Evolutionary conservation across 2,113 vertebrate species (phyloP).

Genomic region (Dissostichus mawsoni): DNA sequence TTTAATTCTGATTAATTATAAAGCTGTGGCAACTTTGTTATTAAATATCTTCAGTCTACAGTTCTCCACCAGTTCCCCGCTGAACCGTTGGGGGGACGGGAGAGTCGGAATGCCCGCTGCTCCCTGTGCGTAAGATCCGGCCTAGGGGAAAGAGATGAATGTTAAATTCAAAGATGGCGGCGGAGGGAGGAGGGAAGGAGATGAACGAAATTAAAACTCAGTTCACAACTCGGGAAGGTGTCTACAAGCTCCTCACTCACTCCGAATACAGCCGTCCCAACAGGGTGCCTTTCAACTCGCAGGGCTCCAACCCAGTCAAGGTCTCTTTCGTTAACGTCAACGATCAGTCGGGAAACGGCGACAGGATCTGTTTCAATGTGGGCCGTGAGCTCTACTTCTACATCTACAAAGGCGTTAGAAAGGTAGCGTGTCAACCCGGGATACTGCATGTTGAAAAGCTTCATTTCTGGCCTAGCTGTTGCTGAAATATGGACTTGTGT

Average conservation of each 20-base stretch:
- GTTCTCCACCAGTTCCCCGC: slow-evolving; percentile 44
- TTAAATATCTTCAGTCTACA: neutral
- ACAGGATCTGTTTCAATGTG: slow-evolving; percentile 99
- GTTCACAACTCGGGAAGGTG: slow-evolving; percentile 98
- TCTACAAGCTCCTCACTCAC: slow-evolving; percentile 98
- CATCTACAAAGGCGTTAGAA: slow-evolving; percentile 99
- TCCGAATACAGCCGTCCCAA: slow-evolving; percentile 99
- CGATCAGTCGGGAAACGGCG: slow-evolving; percentile 99
- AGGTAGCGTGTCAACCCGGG: slow-evolving; percentile 84
- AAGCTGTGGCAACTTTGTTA: neutral
- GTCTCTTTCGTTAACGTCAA: slow-evolving; percentile 99
- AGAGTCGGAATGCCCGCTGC: slow-evolving; percentile 41
- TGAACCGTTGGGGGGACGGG: slow-evolving; percentile 44
- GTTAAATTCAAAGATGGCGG: slow-evolving; percentile 99
- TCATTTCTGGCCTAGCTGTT: neutral
- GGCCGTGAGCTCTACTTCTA: slow-evolving; percentile 99
- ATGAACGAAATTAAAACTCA: slow-evolving; percentile 99
- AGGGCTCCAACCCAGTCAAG: slow-evolving; percentile 97
- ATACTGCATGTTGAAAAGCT: neutral
- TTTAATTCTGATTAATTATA: neutral
- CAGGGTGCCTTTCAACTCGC: slow-evolving; percentile 98
- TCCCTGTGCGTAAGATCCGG: slow-evolving; percentile 91
- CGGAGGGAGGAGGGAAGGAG: slow-evolving; percentile 99
- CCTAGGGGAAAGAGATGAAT: slow-evolving; percentile 95
- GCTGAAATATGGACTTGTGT: neutral